Evolutionary conservation across 2,113 vertebrate species (phyloP), one percentile per base, ranked within the genome.

Genomic region (Rattus norvegicus): DNA sequence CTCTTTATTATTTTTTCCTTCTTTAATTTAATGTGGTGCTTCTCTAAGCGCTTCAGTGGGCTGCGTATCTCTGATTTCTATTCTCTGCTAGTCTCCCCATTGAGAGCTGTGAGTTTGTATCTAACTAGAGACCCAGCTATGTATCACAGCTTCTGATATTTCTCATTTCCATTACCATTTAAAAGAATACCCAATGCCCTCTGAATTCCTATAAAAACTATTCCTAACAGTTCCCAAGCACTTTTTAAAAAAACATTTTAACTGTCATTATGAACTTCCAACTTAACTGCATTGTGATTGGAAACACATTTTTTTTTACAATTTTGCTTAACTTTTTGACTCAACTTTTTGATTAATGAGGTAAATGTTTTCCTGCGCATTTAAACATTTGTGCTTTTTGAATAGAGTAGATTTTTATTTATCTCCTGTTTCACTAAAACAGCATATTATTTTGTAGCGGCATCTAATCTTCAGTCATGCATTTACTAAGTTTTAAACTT

Each of bases 21-120:
- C 49, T 95, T 95, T 88, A 79, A 91, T 90, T 92, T 97, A 91
- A 92, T 75, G 85, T 86, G 63, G 63, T 81, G 70, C 26, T 80
- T 95, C 97, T 84, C 85, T 91, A 85, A 95, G 49, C 76, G 90
- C 28, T 92, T 63, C 65, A 95, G 89, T 30, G 94, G 52, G 54
- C 30, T 70, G 63, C 81, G 90, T 90, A n/a, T 94, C 84, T 56
- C 52, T 28, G 85, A 92, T 93, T 93, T 92, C 24, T 5, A 52
- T 72, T 92, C 28, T 92, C 81, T 94, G 84, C 80, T 54, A 59
- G 67, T n/a, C 73, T 83, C 65, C 83, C 52, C 54, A 54, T 65
- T 91, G 89, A 81, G 92, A 92, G 11, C 13, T 91, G 4, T 94
- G 91, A 83, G 49, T 69, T 97, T 96, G 79, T 93, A 47, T 95